These are phyloP conservation scores for Anoplolepis gracilipes DNA, from an alignment of 1,140 invertebrate genomes.

Conservation along the genomic window DNA sequence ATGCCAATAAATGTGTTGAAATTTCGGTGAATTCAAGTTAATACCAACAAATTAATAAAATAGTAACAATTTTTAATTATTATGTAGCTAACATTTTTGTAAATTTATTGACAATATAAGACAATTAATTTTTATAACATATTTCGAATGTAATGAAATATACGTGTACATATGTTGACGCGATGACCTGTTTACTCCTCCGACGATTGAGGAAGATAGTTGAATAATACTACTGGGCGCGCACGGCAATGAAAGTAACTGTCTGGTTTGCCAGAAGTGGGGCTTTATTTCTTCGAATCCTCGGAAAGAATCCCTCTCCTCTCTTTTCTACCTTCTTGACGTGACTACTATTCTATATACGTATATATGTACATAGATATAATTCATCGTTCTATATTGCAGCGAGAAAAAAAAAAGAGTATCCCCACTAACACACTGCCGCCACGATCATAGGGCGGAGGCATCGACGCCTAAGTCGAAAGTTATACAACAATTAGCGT, in stretches of 20 bases:
- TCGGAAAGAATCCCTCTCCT: conserved; percentile 26
- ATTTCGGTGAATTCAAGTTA: too few species aligned
- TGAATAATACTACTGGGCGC: conserved; percentile 80
- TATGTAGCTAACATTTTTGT: neutral
- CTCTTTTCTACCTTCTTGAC: neutral
- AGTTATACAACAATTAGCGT: conserved; percentile 74
- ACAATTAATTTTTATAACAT: neutral
- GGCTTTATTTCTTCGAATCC: conserved; percentile 55
- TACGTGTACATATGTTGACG: neutral
- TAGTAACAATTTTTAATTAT: too few species aligned
- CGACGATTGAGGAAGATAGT: conserved; percentile 72
- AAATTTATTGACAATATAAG: neutral
- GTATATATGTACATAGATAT: neutral
- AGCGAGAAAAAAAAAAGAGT: conserved; percentile 38
- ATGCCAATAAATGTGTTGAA: too few species aligned
- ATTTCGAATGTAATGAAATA: neutral
- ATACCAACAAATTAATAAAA: too few species aligned
- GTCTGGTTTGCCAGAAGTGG: conserved; percentile 69
- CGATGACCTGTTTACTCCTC: neutral
- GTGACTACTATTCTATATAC: neutral
- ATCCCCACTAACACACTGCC: conserved; percentile 3
- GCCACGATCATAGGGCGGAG: conserved; percentile 3
- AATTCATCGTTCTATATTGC: conserved; percentile 40
- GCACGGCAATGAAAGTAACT: conserved; percentile 83
- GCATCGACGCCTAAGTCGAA: conserved; percentile 70